Conservation (phyloP, 1,140 invertebrate species). For the Anastrepha ludens region DNA sequence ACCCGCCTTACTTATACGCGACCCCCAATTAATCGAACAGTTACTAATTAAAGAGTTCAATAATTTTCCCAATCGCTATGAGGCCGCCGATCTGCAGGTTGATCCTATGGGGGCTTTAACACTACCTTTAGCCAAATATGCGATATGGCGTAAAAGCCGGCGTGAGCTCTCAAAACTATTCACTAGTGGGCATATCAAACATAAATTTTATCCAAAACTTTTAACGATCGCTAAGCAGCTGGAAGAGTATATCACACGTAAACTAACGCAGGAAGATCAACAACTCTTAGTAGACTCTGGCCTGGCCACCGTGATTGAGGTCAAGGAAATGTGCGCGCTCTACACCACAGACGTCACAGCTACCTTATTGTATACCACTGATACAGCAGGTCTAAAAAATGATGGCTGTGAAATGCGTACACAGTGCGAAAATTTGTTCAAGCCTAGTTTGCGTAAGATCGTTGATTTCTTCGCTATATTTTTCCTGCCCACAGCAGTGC, state of each 20-base stretch:
- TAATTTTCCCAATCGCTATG: slow-evolving; percentile 72
- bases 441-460: slow-evolving; percentile 61
- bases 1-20: slow-evolving; percentile 75
- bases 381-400: slow-evolving; percentile 76
- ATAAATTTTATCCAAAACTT: slow-evolving; percentile 75
- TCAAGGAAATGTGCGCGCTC: slow-evolving; percentile 67
- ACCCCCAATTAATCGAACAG: slow-evolving; percentile 75
- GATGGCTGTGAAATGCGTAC: slow-evolving; percentile 72
- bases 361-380: slow-evolving; percentile 77
- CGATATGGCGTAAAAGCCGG: slow-evolving; percentile 76
- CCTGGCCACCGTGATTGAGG: neutral
- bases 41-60: slow-evolving; percentile 76
- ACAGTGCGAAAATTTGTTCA: slow-evolving; percentile 74
- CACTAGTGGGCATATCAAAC: slow-evolving; percentile 76
- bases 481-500: slow-evolving; percentile 72
- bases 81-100: slow-evolving; percentile 66
- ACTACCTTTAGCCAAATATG: slow-evolving; percentile 69
- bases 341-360: slow-evolving; percentile 79
- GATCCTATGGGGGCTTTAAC: slow-evolving; percentile 66
- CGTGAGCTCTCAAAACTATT: slow-evolving; percentile 76
- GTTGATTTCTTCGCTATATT: slow-evolving; percentile 72
- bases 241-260: slow-evolving; percentile 60
- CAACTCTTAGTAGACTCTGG: neutral
- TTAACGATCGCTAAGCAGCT: slow-evolving; percentile 61
- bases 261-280: neutral